Percentiles rank a stretch among this genome's conserved stretches.
Evolutionary conservation across 2,113 vertebrate genomes (phyloP).

Genomic region (Rhinopomastus cyanomelas): DNA sequence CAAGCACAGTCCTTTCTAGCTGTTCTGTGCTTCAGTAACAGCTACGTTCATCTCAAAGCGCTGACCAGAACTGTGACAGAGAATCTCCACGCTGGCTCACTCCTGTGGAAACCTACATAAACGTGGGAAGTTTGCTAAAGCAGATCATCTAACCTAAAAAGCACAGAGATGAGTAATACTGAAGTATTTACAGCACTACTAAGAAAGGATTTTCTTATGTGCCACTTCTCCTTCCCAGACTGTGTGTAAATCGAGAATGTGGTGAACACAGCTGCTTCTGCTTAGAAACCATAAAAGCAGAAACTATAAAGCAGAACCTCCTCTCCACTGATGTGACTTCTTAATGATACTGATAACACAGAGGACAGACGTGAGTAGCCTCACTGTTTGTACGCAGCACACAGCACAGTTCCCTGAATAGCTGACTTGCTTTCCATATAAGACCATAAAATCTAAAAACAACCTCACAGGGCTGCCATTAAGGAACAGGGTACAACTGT

Average conservation of each 20-base stretch:
- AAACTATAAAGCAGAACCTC: conserved; percentile 44
- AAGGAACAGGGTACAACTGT: neutral
- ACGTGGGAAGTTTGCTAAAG: neutral
- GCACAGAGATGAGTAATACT: neutral
- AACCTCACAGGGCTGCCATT: conserved; percentile 19
- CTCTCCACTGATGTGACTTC: conserved; percentile 37
- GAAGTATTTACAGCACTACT: neutral
- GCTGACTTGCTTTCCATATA: conserved; percentile 62
- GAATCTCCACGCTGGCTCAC: neutral
- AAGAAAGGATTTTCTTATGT: neutral
- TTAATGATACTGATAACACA: conserved; percentile 53
- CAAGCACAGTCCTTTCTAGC: neutral
- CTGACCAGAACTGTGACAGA: neutral
- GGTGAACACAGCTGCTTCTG: conserved; percentile 41
- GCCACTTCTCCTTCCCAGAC: neutral
- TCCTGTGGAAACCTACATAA: neutral
- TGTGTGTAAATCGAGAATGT: neutral
- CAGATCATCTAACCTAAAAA: neutral
- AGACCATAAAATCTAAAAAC: conserved; percentile 58
- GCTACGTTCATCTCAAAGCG: neutral
- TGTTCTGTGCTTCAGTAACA: neutral
- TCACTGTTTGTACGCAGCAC: conserved; percentile 46
- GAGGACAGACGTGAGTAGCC: conserved; percentile 50
- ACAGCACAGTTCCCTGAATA: conserved; percentile 17
- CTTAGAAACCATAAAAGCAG: conserved; percentile 60